Base-by-base conservation (phyloP, 2,888 invertebrate genomes). In the Callimorpha dominula region DNA sequence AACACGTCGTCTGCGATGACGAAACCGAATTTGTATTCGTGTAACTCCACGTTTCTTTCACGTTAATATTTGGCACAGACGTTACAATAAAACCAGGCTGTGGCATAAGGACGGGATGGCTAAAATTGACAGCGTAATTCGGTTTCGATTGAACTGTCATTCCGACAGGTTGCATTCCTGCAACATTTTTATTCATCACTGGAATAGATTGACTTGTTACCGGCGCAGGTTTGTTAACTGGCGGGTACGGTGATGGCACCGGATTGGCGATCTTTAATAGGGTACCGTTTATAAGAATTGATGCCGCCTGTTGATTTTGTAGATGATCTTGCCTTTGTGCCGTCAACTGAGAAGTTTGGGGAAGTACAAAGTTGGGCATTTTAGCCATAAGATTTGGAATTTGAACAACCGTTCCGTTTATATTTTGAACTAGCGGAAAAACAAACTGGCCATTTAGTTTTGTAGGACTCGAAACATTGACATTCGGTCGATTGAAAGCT, bases 371-470 rank as follows among this genome's bases (percentile, higher is more conserved):
- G 88, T 96, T 96, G 66, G 96, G 96, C 89, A 96, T 95, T 86
- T 96, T 96, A 8, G 96, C 93, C 91, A 97, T 94, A 73, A 97
- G 88, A 86, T 96, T 96, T 73, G 96, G 97, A 92, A 97, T 95
- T 92, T 97, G 97, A 80, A 97, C 96, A 76, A 97, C 94, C 65
- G 96, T 91, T 74, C 96, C 96, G 74, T 96, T 96, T 73, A 96
- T 92, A 92, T 97, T 97, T 82, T 97, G 96, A 89, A 97, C 91
- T 65, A 97, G 91, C 3, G 96, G 96, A 88, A 97, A 95, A 78
- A 97, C 96, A 86, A 96, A 96, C 88, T 90, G 96, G 77, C 94
- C 95, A 78, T 95, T 96, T 63, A 96, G 85, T 86, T 96, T 96
- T 12, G 95, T 93, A 50, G 95, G 95, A 85, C 95, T 96, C 72